Evolutionary conservation across 2,888 invertebrate genomes (phyloP), one percentile per base, ranked within the genome.

Genomic region (Drosophila atripex): DNA sequence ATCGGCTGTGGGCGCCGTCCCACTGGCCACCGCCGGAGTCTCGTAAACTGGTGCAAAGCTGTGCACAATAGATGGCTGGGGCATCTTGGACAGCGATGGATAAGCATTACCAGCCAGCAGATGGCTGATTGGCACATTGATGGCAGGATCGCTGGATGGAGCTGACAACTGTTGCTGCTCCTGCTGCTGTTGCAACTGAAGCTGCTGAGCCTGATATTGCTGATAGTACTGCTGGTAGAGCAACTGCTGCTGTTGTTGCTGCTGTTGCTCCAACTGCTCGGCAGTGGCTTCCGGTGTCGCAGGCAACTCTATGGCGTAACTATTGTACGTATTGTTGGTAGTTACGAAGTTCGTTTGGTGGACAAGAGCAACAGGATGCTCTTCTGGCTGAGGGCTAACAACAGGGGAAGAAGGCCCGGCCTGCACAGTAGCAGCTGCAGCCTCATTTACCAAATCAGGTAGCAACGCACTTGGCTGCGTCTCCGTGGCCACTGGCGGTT

Each of bases 1-100:
- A 56, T 92, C 91, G 8, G 83, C 76, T 23, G 76, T 60, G 18
- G 66, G 39, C 8, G 53, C 50, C 7, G n/a, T 30, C 25, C 30
- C 54, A 38, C 38, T 46, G 21, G 39, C 35, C 6, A 45, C 14
- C 18, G 68, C 18, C 21, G 55, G 35, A 16, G 75, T 23, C 41
- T 79, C 86, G 72, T 80, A 89, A 3, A 90, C 82, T 1, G 92
- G 90, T 7, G 89, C 75, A 77, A 90, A 92, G 68, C 92, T 92
- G 61, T 91, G 90, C 12, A 90, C 90, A 78, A 91, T 91, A 32
- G 90, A 83, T 30, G 88, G 55, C 54, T 88, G 79, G 3, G 91
- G 90, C 60, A 87, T 79, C 39, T 88, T 89, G 8, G 79, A 77
- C 25, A 90, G 72, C 54, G 91, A 90, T 16, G 91, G 90, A 77